These are phyloP conservation scores for Paramormyrops kingsleyae DNA, from an alignment of 2,113 vertebrate species.

Conservation along the genomic window DNA sequence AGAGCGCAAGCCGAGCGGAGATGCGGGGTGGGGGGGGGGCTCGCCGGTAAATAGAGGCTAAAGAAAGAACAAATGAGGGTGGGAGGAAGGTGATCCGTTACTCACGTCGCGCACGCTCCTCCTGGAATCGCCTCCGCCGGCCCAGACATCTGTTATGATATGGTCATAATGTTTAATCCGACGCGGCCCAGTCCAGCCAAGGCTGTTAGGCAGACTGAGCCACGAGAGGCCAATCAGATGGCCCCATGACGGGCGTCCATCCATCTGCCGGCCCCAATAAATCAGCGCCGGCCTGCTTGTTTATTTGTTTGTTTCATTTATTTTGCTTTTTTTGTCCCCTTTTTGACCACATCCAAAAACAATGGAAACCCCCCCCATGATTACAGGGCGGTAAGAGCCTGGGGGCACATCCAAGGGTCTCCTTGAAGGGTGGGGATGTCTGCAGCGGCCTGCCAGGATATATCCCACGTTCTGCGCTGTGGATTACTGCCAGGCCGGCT, in stretches of 20 bases:
- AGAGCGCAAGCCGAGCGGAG: conserved; percentile 83
- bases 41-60: conserved; percentile 83
- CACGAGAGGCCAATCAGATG: conserved; percentile 94
- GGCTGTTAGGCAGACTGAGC: conserved; percentile 83
- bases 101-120: conserved; percentile 92
- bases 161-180: conserved; percentile 99
- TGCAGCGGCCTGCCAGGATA: conserved; percentile 56
- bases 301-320: not conserved
- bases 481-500: conserved; percentile 61
- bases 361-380: conserved; percentile 35
- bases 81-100: conserved; percentile 97
- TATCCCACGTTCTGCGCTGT: conserved; percentile 57
- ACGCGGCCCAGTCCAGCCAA: conserved; percentile 85
- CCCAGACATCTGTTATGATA: conserved; percentile 99
- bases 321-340: conserved; percentile 16
- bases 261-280: conserved; percentile 81
- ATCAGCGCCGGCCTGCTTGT: conserved; percentile 19
- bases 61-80: conserved; percentile 27
- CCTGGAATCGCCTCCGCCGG: conserved; percentile 97
- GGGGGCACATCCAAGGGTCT: conserved; percentile 61
- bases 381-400: conserved; percentile 54
- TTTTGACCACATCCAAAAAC: not conserved
- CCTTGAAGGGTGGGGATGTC: conserved; percentile 63
- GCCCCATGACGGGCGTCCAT: conserved; percentile 88
- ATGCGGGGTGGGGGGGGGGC: conserved; percentile 72